Conservation (phyloP, 2,113 vertebrate genomes). For the Pterocles burchelli region DNA sequence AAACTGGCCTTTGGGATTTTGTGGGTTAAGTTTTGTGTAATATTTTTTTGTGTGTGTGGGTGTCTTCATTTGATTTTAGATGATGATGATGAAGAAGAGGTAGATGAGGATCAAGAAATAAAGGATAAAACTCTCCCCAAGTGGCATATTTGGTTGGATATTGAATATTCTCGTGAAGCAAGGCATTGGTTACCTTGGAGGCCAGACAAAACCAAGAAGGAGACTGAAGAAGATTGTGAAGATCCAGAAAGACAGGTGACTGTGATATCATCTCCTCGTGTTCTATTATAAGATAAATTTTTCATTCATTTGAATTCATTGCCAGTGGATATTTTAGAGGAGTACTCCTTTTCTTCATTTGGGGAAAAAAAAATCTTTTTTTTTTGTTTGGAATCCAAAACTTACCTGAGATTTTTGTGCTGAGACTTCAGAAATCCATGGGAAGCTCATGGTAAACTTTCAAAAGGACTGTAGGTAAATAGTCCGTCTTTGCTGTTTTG, state of each 20-base stretch:
- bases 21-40: neutral
- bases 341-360: neutral
- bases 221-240: constrained; percentile 93
- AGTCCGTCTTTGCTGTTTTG: neutral
- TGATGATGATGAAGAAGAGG: constrained; percentile 85
- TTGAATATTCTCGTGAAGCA: constrained; percentile 86
- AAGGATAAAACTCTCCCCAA: constrained; percentile 85
- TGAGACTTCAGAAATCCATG: neutral
- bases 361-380: neutral
- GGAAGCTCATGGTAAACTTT: neutral
- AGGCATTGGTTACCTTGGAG: constrained; percentile 94
- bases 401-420: neutral
- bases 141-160: constrained; percentile 86
- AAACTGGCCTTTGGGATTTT: neutral
- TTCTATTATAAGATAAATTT: neutral
- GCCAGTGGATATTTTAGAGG: neutral
- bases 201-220: constrained; percentile 88
- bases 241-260: constrained; percentile 96
- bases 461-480: neutral
- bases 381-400: neutral
- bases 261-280: neutral
- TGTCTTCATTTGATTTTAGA: constrained; percentile 12
- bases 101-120: constrained; percentile 86
- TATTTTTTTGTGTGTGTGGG: neutral
- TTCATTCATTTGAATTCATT: neutral